Percentiles rank a stretch among this genome's conserved stretches.
These are phyloP conservation scores for Brachyalestes nurse DNA, from an alignment of 2,797 vertebrate genomes.

Conservation along the genomic window DNA sequence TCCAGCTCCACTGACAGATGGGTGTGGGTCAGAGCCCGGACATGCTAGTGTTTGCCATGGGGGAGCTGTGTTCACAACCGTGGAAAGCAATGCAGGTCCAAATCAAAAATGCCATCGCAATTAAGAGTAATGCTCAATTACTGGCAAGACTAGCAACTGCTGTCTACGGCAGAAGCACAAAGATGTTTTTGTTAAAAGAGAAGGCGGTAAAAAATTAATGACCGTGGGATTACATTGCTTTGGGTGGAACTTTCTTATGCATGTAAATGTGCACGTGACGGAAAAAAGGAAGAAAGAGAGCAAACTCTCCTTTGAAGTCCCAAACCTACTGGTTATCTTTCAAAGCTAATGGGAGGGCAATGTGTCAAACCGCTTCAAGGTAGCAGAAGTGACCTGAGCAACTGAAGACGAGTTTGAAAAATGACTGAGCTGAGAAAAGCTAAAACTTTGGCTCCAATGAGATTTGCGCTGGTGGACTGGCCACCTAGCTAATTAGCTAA, in stretches of 20 bases:
- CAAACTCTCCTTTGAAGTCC: neutral
- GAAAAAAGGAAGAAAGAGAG: neutral
- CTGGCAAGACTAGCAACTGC: conserved; percentile 37
- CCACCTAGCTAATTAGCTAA: neutral
- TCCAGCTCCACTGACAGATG: conserved; percentile 37
- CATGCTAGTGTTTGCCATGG: conserved; percentile 13
- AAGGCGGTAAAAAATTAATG: conserved; percentile 35
- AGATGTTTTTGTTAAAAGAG: conserved; percentile 41
- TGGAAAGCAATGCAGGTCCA: conserved; percentile 30
- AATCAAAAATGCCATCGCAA: conserved; percentile 48
- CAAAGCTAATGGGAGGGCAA: neutral
- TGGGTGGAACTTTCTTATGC: conserved; percentile 18
- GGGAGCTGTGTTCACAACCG: neutral
- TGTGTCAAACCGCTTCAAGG: neutral
- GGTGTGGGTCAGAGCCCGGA: conserved; percentile 33
- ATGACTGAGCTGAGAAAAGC: neutral
- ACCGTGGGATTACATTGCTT: conserved; percentile 7
- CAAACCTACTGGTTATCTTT: neutral
- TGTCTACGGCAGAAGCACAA: conserved; percentile 14
- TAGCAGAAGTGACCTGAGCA: neutral
- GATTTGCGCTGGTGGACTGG: too few species aligned
- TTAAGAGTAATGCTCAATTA: conserved; percentile 52
- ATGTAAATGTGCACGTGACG: conserved; percentile 13
- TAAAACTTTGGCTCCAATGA: too few species aligned
- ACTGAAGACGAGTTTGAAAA: neutral